phyloP scores from a whole-genome alignment of 2,113 vertebrate genomes.

The Synodontis membranacea region DNA sequence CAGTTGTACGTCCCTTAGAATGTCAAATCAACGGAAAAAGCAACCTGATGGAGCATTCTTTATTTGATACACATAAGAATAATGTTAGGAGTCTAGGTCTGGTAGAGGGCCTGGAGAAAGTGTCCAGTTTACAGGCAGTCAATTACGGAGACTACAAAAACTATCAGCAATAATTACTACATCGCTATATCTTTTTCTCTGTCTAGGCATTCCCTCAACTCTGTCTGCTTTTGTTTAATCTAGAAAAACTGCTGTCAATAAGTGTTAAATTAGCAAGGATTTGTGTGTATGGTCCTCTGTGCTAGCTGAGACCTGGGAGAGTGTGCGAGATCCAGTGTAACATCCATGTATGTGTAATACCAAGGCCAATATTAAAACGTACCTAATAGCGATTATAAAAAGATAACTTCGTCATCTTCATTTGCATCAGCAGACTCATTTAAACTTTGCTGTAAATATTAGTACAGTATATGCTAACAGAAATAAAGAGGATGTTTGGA shows the following conservation, averaged over 20 bases:
- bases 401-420: too few relatives aligned
- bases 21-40: not conserved
- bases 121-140: not conserved
- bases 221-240: not conserved
- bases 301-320: not conserved
- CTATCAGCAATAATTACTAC: slow-evolving; percentile 5
- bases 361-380: too few relatives aligned
- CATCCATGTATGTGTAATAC: not conserved
- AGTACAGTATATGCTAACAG: too few relatives aligned
- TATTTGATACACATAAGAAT: not conserved
- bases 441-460: too few relatives aligned
- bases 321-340: not conserved
- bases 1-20: not conserved
- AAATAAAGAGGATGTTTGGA: too few relatives aligned
- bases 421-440: too few relatives aligned
- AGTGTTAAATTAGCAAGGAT: not conserved
- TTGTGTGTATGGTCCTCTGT: not conserved
- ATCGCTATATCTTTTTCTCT: not conserved
- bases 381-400: too few relatives aligned
- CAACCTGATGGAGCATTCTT: not conserved
- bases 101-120: not conserved
- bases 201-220: not conserved
- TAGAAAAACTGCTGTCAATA: not conserved
- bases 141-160: not conserved
- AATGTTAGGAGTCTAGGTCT: not conserved